Evolutionary conservation across 2,113 vertebrate genomes (phyloP).

Genomic region (Indri indri): DNA sequence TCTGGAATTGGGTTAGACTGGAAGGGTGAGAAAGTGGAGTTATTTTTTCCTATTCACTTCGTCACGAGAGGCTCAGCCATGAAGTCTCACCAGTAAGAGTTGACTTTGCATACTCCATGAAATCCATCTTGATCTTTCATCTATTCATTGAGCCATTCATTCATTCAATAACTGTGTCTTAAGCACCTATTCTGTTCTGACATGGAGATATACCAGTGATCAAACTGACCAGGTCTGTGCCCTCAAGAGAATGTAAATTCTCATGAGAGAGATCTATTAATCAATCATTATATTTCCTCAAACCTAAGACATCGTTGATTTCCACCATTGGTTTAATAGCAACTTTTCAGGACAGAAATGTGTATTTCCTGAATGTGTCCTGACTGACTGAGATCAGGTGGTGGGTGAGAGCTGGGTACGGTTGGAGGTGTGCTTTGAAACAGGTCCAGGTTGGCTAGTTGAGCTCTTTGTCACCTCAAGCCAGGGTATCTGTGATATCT

Average conservation of each 20-base stretch:
- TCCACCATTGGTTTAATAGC: conserved; percentile 1
- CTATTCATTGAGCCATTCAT: neutral
- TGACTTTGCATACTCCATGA: neutral
- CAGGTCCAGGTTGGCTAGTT: neutral
- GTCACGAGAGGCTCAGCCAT: neutral
- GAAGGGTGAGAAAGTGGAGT: neutral
- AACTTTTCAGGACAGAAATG: neutral
- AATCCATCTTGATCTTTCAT: neutral
- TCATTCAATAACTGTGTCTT: neutral
- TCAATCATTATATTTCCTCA: neutral
- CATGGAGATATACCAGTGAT: neutral
- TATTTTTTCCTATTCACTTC: neutral
- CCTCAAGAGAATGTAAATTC: neutral
- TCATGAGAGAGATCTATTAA: neutral
- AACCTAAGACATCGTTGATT: neutral
- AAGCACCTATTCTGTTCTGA: neutral
- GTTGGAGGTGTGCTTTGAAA: neutral
- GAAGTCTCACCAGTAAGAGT: neutral
- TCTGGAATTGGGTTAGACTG: neutral
- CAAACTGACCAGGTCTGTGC: neutral
- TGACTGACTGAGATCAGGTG: neutral
- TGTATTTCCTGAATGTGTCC: neutral
- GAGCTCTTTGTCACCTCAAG: neutral
- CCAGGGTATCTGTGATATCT: neutral
- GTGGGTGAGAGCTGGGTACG: neutral